Conservation (phyloP, 2,113 vertebrate species). For the Amphiprion ocellaris region DNA sequence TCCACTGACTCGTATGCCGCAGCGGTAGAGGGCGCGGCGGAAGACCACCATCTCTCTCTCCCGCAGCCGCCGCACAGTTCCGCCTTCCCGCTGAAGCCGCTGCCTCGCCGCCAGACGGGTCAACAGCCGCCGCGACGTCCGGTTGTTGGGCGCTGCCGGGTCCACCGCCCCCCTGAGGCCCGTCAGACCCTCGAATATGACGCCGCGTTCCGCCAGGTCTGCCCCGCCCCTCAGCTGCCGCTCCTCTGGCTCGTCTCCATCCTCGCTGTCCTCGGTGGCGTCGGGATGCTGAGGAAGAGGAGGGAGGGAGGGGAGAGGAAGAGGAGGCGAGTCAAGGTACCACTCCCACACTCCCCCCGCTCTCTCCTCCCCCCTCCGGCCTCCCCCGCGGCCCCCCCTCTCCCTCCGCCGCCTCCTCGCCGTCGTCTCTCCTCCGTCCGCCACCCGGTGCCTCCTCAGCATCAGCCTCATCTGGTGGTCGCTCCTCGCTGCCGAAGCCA, state of each 20-base stretch:
- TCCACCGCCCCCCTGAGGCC: constrained; percentile 28
- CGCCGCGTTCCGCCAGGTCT: constrained; percentile 84
- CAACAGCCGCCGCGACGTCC: constrained; percentile 52
- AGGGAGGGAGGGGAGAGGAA: constrained; percentile 9
- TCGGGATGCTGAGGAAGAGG: not conserved
- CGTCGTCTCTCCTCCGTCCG: not conserved
- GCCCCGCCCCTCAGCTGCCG: constrained; percentile 56
- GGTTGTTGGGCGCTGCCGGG: not conserved
- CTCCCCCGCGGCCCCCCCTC: constrained; percentile 1
- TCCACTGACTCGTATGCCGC: constrained; percentile 84
- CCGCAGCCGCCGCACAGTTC: constrained; percentile 35
- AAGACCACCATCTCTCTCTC: constrained; percentile 65
- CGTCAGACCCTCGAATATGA: constrained; percentile 80
- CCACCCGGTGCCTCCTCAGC: constrained; percentile 56
- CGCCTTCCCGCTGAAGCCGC: constrained; percentile 62
- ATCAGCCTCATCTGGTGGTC: constrained; percentile 72
- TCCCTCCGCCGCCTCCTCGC: constrained; percentile 39
- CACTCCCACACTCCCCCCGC: constrained; percentile 58
- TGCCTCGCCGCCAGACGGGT: constrained; percentile 48
- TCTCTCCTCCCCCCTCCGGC: not conserved
- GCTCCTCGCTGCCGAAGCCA: constrained; percentile 54
- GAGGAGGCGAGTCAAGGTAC: constrained; percentile 49
- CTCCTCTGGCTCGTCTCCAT: constrained; percentile 51
- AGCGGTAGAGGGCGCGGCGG: constrained; percentile 71
- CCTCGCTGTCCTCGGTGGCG: constrained; percentile 16